These are phyloP conservation scores for Lagenorhynchus albirostris DNA, from an alignment of 2,113 vertebrate species.

Conservation along the genomic window DNA sequence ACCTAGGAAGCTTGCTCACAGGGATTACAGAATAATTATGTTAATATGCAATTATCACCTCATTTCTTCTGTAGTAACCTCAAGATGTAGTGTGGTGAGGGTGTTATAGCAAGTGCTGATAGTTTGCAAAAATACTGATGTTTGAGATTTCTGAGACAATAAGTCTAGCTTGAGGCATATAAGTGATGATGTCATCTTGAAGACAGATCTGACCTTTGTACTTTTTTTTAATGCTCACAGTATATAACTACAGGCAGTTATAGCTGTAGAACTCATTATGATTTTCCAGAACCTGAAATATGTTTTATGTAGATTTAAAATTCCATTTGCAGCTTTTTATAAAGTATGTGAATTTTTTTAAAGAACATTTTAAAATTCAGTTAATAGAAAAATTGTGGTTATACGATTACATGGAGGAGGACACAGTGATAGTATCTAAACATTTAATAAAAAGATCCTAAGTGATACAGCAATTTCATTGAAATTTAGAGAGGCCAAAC, in stretches of 20 bases:
- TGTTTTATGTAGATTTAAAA: slow-evolving; percentile 73
- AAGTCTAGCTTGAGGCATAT: slow-evolving; percentile 83
- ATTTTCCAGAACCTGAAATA: slow-evolving; percentile 66
- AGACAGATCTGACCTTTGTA: slow-evolving; percentile 84
- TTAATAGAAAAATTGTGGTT: slow-evolving; percentile 58
- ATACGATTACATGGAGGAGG: neutral
- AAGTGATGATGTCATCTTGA: slow-evolving; percentile 84
- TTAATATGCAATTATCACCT: slow-evolving; percentile 97
- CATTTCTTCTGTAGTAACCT: slow-evolving; percentile 91
- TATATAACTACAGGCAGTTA: slow-evolving; percentile 78
- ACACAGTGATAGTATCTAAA: slow-evolving; percentile 35
- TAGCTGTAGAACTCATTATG: slow-evolving; percentile 76
- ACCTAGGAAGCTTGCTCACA: slow-evolving; percentile 88
- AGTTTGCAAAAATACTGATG: slow-evolving; percentile 91
- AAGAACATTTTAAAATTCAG: slow-evolving; percentile 52
- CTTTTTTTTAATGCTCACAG: slow-evolving; percentile 73
- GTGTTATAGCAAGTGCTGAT: slow-evolving; percentile 92
- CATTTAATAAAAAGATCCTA: slow-evolving; percentile 31
- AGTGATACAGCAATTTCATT: slow-evolving; percentile 7
- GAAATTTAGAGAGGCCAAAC: slow-evolving; percentile 1
- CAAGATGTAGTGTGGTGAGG: slow-evolving; percentile 87
- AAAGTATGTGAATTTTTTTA: slow-evolving; percentile 52
- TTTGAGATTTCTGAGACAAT: slow-evolving; percentile 86
- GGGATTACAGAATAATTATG: slow-evolving; percentile 94
- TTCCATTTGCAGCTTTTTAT: slow-evolving; percentile 58